Evolutionary conservation across 2,888 invertebrate genomes (phyloP).

Genomic region (Teinopalpus imperialis): DNA sequence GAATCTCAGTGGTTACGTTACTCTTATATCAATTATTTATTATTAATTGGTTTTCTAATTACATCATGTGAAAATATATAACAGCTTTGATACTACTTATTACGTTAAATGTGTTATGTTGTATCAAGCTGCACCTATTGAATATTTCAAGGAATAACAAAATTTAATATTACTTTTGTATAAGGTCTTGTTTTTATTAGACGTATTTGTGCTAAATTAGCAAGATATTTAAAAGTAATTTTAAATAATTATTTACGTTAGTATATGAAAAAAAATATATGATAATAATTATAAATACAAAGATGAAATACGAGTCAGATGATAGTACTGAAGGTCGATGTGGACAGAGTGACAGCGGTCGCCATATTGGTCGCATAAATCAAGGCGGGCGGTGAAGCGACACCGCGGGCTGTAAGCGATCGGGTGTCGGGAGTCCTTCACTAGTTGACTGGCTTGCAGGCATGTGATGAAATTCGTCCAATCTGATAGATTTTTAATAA

Average conservation of each 20-base stretch:
- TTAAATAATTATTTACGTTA: constrained; percentile 1
- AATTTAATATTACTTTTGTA: no score
- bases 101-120: no score
- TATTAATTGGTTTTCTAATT: no score
- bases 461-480: constrained; percentile 72
- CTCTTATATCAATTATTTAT: no score
- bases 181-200: no score
- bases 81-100: no score
- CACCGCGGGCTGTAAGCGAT: constrained; percentile 73
- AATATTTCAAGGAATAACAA: no score
- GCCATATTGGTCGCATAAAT: constrained; percentile 81
- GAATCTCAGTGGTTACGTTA: no score
- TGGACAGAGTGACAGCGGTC: constrained; percentile 69
- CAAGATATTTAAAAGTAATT: no score
- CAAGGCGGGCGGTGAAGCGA: constrained; percentile 71
- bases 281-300: constrained; percentile 20
- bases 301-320: constrained; percentile 46
- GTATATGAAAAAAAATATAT: background rate
- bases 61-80: no score
- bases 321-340: constrained; percentile 67
- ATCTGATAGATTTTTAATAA: constrained; percentile 39
- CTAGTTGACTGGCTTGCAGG: constrained; percentile 73
- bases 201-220: no score
- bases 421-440: constrained; percentile 73
- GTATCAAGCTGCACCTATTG: no score